These are phyloP conservation scores for Glaucopsyche alexis DNA, from an alignment of 2,888 invertebrate species.

Conservation along the genomic window DNA sequence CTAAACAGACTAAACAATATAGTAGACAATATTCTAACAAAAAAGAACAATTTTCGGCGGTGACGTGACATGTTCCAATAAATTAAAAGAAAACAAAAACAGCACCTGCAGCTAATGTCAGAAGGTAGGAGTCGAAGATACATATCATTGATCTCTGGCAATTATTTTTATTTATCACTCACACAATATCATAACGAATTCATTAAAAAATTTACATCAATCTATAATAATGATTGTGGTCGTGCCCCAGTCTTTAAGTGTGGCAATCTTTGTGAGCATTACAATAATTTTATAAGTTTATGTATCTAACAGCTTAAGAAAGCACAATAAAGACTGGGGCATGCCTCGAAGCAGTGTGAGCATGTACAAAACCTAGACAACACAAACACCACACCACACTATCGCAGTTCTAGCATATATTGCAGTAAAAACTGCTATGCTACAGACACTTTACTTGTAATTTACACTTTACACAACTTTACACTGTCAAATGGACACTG, in stretches of 20 bases:
- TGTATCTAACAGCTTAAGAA: conserved; percentile 25
- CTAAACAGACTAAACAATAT: conserved; percentile 75
- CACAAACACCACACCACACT: conserved; percentile 65
- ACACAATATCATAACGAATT: conserved; percentile 62
- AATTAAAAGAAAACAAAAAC: conserved; percentile 53
- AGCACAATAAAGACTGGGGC: conserved; percentile 66
- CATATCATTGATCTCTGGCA: conserved; percentile 44
- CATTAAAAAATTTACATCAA: conserved; percentile 30
- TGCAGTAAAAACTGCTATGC: conserved; percentile 61
- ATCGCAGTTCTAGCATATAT: conserved; percentile 66
- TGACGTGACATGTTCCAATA: conserved; percentile 49
- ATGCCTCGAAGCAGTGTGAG: conserved; percentile 59
- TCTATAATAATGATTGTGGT: conserved; percentile 43
- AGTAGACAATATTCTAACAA: conserved; percentile 72
- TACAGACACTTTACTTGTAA: conserved; percentile 67
- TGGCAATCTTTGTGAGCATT: conserved; percentile 36
- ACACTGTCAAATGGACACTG: conserved; percentile 59
- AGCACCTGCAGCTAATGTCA: conserved; percentile 59
- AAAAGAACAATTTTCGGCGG: conserved; percentile 65
- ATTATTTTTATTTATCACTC: conserved; percentile 46
- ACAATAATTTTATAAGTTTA: conserved; percentile 8
- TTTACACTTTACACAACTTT: conserved; percentile 78
- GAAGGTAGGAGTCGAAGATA: conserved; percentile 42
- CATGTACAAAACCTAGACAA: conserved; percentile 59
- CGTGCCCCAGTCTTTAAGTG: conserved; percentile 66